Base-by-base conservation (phyloP, 2,888 invertebrate species). In the Sinodicranocentrus sp. region DNA sequence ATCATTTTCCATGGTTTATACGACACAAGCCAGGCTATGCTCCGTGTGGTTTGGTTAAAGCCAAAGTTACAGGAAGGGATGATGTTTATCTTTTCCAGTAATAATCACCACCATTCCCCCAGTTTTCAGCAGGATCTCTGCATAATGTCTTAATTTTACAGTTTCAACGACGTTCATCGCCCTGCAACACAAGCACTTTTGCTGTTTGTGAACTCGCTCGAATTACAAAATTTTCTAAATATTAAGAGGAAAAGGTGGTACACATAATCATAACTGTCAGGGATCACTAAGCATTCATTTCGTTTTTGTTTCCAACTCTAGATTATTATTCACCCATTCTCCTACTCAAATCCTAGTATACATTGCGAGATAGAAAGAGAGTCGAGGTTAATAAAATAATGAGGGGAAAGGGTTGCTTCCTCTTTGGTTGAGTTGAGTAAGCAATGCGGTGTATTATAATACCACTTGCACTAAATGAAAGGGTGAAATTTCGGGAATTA, bases 331-430 rank as follows among this genome's bases (percentile, higher is more conserved):
- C 52, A 52, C 52, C 52, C 52, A 19, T 19, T 19, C 44, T n/a
- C 13, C 13, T 13, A 44, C n/a, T 44, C 44, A 44, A n/a, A n/a
- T n/a, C n/a, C n/a, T n/a, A n/a, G n/a, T n/a, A 48, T 48, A n/a
- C 17, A 48, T 3, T 48, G 48, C 48, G 48, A 48, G 15, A 15
- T 48, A 48, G 15, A 3, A 48, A n/a, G 48, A n/a, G 48, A 17
- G 52, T 59, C 25, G 59, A 59, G 59, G 59, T 59, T 59, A 59
- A 59, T 59, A 59, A 48, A 48, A 59, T 59, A 59, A 59, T 59
- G 59, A 59, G 59, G 59, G 21, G n/a, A 19, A 19, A 52, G 52
- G 52, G 33, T 33, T 33, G 33, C 5, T 33, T 33, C 48, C 15
- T 48, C 8, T n/a, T 15, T n/a, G 48, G 8, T 3, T 48, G 15